Evolutionary conservation across 2,888 invertebrate genomes (phyloP).

Genomic region (Mongoloraphidia duomilia): DNA sequence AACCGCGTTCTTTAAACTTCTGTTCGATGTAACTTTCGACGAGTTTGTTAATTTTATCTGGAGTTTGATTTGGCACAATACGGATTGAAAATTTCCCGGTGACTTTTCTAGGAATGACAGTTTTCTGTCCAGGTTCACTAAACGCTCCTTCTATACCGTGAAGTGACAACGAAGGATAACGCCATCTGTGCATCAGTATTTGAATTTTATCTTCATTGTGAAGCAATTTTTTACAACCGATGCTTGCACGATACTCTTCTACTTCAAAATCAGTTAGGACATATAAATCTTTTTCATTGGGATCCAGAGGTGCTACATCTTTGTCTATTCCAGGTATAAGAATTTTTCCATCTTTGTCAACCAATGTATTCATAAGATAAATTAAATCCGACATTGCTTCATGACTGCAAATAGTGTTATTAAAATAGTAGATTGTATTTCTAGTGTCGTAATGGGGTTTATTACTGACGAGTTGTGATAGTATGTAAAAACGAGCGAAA

Average conservation of each 20-base stretch:
- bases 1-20: slow-evolving; percentile 64
- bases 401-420: slow-evolving; percentile 35
- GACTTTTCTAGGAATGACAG: slow-evolving; percentile 87
- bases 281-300: slow-evolving; percentile 59
- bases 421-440: no score
- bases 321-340: slow-evolving; percentile 69
- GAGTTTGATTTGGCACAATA: slow-evolving; percentile 88
- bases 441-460: no score
- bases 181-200: slow-evolving; percentile 89
- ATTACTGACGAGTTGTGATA: no score
- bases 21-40: slow-evolving; percentile 65
- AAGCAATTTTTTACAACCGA: slow-evolving; percentile 53
- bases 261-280: slow-evolving; percentile 76
- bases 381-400: slow-evolving; percentile 89
- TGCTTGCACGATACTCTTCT: slow-evolving; percentile 54
- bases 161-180: slow-evolving; percentile 82
- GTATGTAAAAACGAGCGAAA: no score
- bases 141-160: slow-evolving; percentile 96
- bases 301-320: slow-evolving; percentile 58
- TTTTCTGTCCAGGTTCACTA: slow-evolving; percentile 84
- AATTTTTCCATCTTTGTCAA: slow-evolving; percentile 79
- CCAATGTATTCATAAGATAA: slow-evolving; percentile 67
- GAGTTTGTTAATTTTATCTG: slow-evolving; percentile 63
- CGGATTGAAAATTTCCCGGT: slow-evolving; percentile 95
- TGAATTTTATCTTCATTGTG: slow-evolving; percentile 69